These are phyloP conservation scores for Erpornis zantholeuca DNA, from an alignment of 2,113 vertebrate genomes.

Conservation along the genomic window DNA sequence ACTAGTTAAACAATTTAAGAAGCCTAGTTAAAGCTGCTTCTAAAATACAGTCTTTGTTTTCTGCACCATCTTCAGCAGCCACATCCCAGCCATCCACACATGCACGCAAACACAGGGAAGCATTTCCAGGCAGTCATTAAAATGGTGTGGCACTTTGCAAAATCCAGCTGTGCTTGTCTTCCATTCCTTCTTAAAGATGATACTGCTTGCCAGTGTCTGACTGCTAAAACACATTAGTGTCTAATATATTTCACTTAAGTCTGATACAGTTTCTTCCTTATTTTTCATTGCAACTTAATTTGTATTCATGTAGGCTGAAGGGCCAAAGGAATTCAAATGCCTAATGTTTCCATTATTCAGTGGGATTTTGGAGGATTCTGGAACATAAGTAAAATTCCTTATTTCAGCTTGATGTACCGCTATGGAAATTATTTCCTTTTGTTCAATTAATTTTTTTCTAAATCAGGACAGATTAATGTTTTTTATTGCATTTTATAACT, in stretches of 20 bases:
- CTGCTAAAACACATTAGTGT: neutral
- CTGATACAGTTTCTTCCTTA: neutral
- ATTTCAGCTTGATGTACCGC: neutral
- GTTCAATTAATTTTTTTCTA: neutral
- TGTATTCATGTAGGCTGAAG: neutral
- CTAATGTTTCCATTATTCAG: neutral
- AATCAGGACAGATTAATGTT: neutral
- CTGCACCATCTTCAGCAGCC: fast-evolving
- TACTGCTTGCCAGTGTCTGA: neutral
- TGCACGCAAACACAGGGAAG: neutral
- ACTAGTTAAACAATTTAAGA: neutral
- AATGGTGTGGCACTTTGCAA: neutral
- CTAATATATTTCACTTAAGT: neutral
- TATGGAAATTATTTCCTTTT: neutral
- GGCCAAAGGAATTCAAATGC: neutral
- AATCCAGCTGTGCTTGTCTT: neutral
- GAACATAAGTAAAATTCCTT: neutral
- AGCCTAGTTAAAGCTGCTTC: neutral
- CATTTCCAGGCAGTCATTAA: neutral
- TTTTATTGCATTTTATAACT: neutral
- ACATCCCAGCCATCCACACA: neutral
- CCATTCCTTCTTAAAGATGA: neutral
- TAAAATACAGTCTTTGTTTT: neutral
- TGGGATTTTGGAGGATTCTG: neutral
- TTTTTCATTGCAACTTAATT: neutral